Evolutionary conservation across 2,113 vertebrate species (phyloP).

Genomic region (Nycticorax nycticorax): DNA sequence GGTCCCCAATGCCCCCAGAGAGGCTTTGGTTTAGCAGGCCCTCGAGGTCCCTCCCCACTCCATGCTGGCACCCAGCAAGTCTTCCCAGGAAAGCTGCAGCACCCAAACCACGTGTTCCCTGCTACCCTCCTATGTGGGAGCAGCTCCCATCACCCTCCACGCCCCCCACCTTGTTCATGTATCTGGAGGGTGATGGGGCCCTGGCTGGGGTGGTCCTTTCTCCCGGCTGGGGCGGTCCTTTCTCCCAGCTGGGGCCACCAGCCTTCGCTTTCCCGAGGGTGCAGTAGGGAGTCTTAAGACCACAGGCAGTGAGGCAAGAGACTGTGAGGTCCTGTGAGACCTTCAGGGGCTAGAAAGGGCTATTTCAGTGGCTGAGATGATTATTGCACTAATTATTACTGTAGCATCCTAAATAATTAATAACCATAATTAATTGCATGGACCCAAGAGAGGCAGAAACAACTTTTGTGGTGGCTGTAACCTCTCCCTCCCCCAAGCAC

Average conservation of each 20-base stretch:
- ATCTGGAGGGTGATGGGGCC: background rate
- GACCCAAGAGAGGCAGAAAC: slow-evolving; percentile 1
- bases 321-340: background rate
- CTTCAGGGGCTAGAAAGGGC: background rate
- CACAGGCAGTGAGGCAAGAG: background rate
- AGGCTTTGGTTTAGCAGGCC: background rate
- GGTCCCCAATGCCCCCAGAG: background rate
- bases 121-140: background rate
- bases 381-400: background rate
- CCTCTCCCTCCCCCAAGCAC: background rate
- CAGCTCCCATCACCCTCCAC: background rate
- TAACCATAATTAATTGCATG: background rate
- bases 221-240: background rate
- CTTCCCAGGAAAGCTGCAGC: background rate
- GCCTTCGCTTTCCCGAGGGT: background rate
- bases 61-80: background rate
- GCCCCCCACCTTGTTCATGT: background rate
- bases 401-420: slow-evolving; percentile 14
- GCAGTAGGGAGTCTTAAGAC: background rate
- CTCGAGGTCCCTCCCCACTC: background rate
- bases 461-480: background rate
- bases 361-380: background rate
- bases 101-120: background rate
- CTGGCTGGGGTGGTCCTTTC: background rate
- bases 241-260: background rate